Base-by-base conservation (phyloP, 1,140 invertebrate genomes). In the Caenorhabditis inopinata region DNA sequence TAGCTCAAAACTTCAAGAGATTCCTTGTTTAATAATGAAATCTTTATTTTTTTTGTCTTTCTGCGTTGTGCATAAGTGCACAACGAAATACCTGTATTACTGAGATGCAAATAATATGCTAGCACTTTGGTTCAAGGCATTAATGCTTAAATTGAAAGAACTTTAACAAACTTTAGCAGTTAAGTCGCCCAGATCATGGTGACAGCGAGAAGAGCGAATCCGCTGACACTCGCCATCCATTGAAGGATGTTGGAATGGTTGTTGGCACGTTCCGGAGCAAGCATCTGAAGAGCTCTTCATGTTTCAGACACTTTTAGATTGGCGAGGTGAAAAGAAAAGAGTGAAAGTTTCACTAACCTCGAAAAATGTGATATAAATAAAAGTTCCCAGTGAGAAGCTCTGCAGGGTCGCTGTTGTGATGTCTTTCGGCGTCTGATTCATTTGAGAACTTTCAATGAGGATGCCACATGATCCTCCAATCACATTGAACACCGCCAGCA, bases 401-500 rank as follows among this genome's bases (percentile, higher is more conserved):
- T 74, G 85, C 23, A 85, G 58, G 18, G 86, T 74, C 1, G 78
- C 73, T 9, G 85, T 85, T 4, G 82, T 73, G 7, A 83, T 77
- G 23, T 83, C 53, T 77, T 85, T 85, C 14, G 81, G 47, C 12
- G 74, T 68, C 18, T 47, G 35, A n/a, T 85, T 68, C 32, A 74
- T 83, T 18, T 74, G 14, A 6, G 23, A 46, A 73, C 83, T 83
- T 47, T 85, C 46, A 12, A 85, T 75, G 1, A 85, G n/a, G 45
- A 85, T 85, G 21, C 85, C 85, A 35, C 85, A 76, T 11, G 82
- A 42, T 35, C 78, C 85, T 18, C 90, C 90, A 73, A 90, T 38
- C 0, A 93, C 93, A 11, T 92, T 91, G 0, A 93, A 92, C n/a
- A 92, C 79, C 0, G 93, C 92, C 84, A 92, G 91, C 1, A 91